Percentiles rank a stretch among this genome's conserved stretches.
Conservation (phyloP, 2,797 vertebrate genomes). For the Neosilurus mollespiculum region DNA sequence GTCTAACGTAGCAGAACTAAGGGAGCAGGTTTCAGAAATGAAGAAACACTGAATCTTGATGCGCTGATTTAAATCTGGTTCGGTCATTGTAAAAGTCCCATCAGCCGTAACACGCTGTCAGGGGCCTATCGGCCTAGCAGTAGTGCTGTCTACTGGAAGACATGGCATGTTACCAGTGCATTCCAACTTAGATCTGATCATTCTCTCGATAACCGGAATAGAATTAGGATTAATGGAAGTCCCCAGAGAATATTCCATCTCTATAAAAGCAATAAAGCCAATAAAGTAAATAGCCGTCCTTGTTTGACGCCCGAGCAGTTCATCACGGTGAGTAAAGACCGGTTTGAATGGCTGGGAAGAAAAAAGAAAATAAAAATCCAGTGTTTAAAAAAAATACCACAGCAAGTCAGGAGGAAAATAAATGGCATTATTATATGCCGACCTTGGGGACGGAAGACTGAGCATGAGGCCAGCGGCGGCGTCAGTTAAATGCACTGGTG, state of each 20-base stretch:
- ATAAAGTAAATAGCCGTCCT: neutral
- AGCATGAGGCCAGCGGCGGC: neutral
- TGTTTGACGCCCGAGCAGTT: neutral
- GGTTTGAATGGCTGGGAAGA: neutral
- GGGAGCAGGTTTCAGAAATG: neutral
- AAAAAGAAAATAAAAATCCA: neutral
- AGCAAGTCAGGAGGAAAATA: slow-evolving; percentile 28
- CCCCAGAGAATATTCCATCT: neutral
- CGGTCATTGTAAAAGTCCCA: neutral
- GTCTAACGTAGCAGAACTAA: slow-evolving; percentile 12
- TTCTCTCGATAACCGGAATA: neutral
- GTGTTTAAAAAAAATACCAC: slow-evolving; percentile 14
- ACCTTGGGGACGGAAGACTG: slow-evolving; percentile 18
- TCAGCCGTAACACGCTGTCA: neutral
- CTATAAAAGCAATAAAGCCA: neutral
- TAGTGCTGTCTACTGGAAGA: neutral
- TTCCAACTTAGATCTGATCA: neutral
- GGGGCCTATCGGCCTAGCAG: neutral
- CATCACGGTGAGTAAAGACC: slow-evolving; percentile 23
- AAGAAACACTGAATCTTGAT: neutral
- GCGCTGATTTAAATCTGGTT: too few relatives aligned
- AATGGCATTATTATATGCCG: slow-evolving; percentile 23
- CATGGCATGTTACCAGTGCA: neutral
- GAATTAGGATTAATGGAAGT: neutral
- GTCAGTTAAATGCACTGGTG: neutral